Conservation (phyloP, 2,888 invertebrate genomes). For the Drymonia ruficornis region DNA sequence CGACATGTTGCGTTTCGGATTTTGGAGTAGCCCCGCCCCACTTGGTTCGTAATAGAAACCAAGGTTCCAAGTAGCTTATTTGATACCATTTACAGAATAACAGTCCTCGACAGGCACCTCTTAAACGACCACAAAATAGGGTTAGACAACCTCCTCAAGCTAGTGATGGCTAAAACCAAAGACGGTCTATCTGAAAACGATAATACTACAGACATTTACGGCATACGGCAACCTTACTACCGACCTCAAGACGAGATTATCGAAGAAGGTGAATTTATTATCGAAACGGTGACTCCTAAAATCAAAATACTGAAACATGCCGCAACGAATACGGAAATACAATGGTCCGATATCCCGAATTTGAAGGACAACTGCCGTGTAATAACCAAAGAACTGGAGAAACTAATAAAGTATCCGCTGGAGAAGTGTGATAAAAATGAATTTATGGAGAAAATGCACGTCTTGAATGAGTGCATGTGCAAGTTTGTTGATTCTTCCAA, state of each 20-base stretch:
- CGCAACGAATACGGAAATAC: slow-evolving; percentile 62
- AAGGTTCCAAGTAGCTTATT: no score
- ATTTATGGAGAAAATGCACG: slow-evolving; percentile 66
- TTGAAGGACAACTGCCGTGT: slow-evolving; percentile 53
- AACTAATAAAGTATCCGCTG: slow-evolving; percentile 47
- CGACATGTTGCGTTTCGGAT: no score
- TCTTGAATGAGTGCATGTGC: slow-evolving; percentile 71
- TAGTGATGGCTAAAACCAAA: slow-evolving; percentile 75
- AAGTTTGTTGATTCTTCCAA: slow-evolving; percentile 73
- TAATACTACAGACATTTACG: slow-evolving; percentile 26
- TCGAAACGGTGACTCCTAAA: slow-evolving; percentile 67
- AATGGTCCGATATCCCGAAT: slow-evolving; percentile 56
- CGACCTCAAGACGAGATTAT: slow-evolving; percentile 52
- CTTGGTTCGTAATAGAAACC: no score
- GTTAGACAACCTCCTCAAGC: slow-evolving; percentile 65
- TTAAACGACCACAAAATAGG: slow-evolving; percentile 73
- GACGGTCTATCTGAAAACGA: slow-evolving; percentile 59
- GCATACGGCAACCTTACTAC: slow-evolving; percentile 64
- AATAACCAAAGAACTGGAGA: slow-evolving; percentile 57
- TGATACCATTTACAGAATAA: slow-evolving; percentile 74
- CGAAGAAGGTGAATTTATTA: slow-evolving; percentile 68
- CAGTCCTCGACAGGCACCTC: slow-evolving; percentile 71
- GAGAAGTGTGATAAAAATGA: slow-evolving; percentile 51
- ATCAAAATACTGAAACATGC: slow-evolving; percentile 69
- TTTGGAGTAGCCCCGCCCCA: no score